Conservation (phyloP, 2,113 vertebrate species). For the Planiliza haematocheilus region DNA sequence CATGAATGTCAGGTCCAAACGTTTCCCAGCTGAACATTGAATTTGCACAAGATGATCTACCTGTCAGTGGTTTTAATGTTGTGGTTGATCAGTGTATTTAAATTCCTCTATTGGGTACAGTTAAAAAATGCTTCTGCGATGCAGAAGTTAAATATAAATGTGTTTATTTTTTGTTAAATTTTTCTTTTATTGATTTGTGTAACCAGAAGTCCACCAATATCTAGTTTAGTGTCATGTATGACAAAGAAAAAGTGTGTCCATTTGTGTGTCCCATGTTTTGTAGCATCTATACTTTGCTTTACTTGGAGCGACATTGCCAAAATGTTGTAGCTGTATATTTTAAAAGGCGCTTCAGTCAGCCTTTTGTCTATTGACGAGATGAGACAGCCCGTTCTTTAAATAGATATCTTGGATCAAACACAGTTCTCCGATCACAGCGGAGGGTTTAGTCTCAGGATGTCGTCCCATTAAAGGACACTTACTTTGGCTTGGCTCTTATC, state of each 20-base stretch:
- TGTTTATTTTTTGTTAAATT: too few species aligned
- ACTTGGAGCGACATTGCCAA: conserved; percentile 12
- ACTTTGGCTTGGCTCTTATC: conserved; percentile 43
- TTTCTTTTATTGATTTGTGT: too few species aligned
- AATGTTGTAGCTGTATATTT: conserved; percentile 16
- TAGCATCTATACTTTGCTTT: conserved; percentile 20
- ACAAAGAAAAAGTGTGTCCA: not conserved
- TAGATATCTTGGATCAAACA: conserved; percentile 40
- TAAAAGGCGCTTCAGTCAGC: conserved; percentile 23
- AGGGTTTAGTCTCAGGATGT: conserved; percentile 38
- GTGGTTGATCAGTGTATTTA: too few species aligned
- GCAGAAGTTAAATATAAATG: too few species aligned
- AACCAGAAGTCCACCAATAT: too few species aligned
- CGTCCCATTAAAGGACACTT: conserved; percentile 43
- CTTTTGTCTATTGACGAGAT: conserved; percentile 47
- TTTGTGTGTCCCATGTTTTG: not conserved
- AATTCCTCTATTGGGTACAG: too few species aligned
- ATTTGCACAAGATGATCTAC: too few species aligned
- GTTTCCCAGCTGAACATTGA: too few species aligned
- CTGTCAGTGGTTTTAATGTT: too few species aligned
- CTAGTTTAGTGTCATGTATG: too few species aligned
- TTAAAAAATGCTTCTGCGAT: too few species aligned
- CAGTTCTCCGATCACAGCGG: conserved; percentile 39
- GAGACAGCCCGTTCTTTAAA: conserved; percentile 46
- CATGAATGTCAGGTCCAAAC: too few species aligned